Evolutionary conservation across 2,888 invertebrate genomes (phyloP).

Genomic region (Scrobipalpa costella): DNA sequence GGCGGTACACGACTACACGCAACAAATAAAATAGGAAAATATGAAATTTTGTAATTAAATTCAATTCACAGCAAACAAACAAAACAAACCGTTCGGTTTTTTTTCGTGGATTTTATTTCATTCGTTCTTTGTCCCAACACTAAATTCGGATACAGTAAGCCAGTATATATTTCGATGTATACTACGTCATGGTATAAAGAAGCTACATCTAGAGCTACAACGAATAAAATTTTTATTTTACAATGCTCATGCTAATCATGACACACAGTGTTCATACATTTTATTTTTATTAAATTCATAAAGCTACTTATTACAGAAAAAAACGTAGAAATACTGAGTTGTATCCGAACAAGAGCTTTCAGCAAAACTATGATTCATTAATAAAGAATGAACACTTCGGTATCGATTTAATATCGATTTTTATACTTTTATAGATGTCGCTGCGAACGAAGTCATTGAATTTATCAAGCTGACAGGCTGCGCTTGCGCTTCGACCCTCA

Average conservation of each 20-base stretch:
- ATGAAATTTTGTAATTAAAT: neutral
- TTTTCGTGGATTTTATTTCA: neutral
- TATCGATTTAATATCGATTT: neutral
- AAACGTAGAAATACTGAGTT: neutral
- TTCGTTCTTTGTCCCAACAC: constrained; percentile 3
- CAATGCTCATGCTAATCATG: too few species aligned
- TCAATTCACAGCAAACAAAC: neutral
- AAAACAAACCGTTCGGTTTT: neutral
- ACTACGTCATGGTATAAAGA: too few species aligned
- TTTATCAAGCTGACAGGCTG: neutral
- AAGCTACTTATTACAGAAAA: too few species aligned
- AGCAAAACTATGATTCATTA: neutral
- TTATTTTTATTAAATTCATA: too few species aligned
- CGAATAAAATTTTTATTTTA: too few species aligned
- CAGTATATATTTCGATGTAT: too few species aligned
- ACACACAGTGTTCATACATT: too few species aligned
- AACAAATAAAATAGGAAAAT: neutral
- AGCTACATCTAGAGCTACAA: too few species aligned
- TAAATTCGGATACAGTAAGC: neutral
- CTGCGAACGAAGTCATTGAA: neutral
- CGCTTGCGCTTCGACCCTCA: neutral
- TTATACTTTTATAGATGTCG: too few species aligned
- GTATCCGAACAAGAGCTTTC: neutral
- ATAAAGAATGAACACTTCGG: neutral
- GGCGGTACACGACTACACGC: neutral